Evolutionary conservation across 2,888 invertebrate genomes (phyloP).

Genomic region (Litoditis marina): DNA sequence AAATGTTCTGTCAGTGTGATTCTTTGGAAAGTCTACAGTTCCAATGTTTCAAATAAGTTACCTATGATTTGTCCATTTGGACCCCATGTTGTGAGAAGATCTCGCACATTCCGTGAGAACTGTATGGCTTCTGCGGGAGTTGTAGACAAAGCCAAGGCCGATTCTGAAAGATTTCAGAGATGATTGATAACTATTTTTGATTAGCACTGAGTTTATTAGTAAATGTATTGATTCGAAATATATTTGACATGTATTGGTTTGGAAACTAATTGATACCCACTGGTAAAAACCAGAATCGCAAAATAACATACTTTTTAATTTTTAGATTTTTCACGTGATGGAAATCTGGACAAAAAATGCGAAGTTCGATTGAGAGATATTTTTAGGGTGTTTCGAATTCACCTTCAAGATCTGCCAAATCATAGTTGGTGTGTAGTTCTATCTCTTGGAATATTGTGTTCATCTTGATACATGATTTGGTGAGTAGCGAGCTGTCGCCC

Average conservation of each 20-base stretch:
- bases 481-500: conserved; percentile 23
- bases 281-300: too few relatives aligned
- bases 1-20: too few relatives aligned
- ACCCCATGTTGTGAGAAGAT: conserved; percentile 26
- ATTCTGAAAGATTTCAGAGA: not conserved
- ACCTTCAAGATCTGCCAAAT: conserved; percentile 22
- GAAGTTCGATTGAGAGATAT: not conserved
- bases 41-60: not conserved
- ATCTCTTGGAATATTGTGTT: conserved; percentile 23
- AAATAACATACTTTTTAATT: too few relatives aligned
- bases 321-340: too few relatives aligned
- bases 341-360: too few relatives aligned
- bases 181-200: not conserved
- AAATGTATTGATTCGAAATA: not conserved
- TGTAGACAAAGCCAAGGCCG: conserved; percentile 16
- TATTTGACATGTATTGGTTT: too few relatives aligned
- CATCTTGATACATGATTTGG: conserved; percentile 18
- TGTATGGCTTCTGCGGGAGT: conserved; percentile 11
- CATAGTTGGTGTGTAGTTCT: conserved; percentile 18
- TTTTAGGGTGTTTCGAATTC: not conserved
- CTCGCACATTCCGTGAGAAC: conserved; percentile 16
- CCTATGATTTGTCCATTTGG: conserved; percentile 19
- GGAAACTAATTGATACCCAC: too few relatives aligned
- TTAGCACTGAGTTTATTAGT: not conserved
- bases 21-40: too few relatives aligned